Conservation (phyloP, 2,797 vertebrate genomes). For the Pangasius krempfi region DNA sequence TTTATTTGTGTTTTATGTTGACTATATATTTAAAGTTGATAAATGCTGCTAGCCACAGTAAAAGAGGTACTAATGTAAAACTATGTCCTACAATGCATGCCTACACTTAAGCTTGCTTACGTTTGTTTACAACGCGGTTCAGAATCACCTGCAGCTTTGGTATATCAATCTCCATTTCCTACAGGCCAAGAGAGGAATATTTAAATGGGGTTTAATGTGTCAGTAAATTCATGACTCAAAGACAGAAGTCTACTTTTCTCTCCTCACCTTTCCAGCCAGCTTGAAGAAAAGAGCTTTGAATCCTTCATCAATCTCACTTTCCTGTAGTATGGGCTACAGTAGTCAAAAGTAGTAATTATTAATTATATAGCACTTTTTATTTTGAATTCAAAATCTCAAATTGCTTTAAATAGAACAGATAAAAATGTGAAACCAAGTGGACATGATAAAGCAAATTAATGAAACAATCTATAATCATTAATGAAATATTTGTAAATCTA, state of each 20-base stretch:
- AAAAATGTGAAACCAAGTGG: background rate
- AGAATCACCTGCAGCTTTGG: slow-evolving; percentile 79
- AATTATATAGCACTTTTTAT: background rate
- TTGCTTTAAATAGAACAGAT: background rate
- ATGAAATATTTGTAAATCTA: background rate
- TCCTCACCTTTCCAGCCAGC: slow-evolving; percentile 60
- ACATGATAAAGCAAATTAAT: background rate
- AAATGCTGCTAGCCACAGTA: background rate
- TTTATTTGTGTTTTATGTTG: background rate
- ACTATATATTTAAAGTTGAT: background rate
- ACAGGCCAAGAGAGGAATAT: slow-evolving; percentile 18
- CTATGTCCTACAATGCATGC: background rate
- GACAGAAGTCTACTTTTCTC: background rate
- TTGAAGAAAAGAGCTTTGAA: slow-evolving; percentile 63
- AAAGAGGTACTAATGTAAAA: background rate
- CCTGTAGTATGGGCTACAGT: slow-evolving; percentile 48
- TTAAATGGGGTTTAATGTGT: background rate
- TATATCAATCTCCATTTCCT: slow-evolving; percentile 82
- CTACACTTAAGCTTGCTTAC: slow-evolving; percentile 65
- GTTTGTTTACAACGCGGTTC: slow-evolving; percentile 80
- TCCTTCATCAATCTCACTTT: slow-evolving; percentile 63
- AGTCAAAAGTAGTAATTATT: background rate
- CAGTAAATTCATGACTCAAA: background rate
- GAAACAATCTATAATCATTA: background rate
- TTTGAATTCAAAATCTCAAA: background rate